Percentiles rank a stretch among this genome's conserved stretches.
Evolutionary conservation across 2,113 vertebrate species (phyloP).

Genomic region (Dasyprocta punctata): DNA sequence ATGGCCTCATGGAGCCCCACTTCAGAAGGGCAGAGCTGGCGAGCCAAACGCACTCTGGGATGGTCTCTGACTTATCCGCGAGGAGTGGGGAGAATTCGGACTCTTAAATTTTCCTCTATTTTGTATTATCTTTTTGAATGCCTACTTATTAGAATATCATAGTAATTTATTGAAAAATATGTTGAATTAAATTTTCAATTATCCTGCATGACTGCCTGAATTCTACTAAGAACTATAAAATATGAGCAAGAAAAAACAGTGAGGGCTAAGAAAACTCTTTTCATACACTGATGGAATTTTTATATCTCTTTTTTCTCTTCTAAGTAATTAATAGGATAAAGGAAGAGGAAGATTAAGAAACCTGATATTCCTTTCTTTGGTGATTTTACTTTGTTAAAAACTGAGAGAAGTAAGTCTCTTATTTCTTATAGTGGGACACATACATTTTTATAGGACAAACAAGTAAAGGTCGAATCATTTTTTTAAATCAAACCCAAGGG

Average conservation of each 20-base stretch:
- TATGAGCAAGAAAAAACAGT: slow-evolving; percentile 37
- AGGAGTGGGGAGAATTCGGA: not conserved
- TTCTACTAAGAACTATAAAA: slow-evolving; percentile 38
- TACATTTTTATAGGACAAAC: not conserved
- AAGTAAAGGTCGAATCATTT: not conserved
- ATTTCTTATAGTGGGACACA: not conserved
- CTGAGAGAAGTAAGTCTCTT: not conserved
- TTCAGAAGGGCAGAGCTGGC: not conserved
- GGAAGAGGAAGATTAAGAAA: not conserved
- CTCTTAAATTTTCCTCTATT: not conserved
- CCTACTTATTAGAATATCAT: not conserved
- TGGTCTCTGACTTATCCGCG: not conserved
- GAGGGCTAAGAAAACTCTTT: slow-evolving; percentile 13
- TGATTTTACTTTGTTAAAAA: slow-evolving; percentile 1
- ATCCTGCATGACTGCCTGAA: not conserved
- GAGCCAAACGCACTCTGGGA: not conserved
- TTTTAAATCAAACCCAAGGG: not conserved
- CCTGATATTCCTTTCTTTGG: not conserved
- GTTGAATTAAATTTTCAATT: slow-evolving; percentile 53
- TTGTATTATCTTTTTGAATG: not conserved
- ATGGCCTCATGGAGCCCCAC: not conserved
- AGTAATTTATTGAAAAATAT: slow-evolving; percentile 52
- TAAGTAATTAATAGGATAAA: slow-evolving; percentile 27
- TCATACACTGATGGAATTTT: slow-evolving; percentile 28
- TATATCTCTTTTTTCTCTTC: not conserved